Evolutionary conservation across 2,888 invertebrate genomes (phyloP), one percentile per base, ranked within the genome.

Genomic region (Phyllotreta striolata): DNA sequence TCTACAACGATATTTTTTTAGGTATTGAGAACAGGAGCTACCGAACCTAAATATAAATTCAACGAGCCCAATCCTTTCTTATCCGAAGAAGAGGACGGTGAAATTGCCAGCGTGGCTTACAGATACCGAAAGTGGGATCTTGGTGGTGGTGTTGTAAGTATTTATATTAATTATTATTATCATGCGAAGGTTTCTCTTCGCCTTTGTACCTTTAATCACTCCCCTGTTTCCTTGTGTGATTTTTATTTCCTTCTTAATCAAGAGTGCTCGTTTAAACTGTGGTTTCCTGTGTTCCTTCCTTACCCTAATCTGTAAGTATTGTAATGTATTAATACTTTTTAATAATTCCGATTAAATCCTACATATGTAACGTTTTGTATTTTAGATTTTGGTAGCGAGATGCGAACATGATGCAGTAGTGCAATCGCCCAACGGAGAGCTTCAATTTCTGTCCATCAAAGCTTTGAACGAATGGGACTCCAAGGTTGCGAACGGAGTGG

Each of bases 391-490:
- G 69, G 93, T 99, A 57, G 91, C 93, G 0, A 90, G 99, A 60
- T 97, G 98, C 82, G 98, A 99, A 80, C 96, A 97, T 79, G 99
- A 99, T 83, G 98, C 97, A 0, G 96, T 95, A 0, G 87, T 93
- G 81, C 89, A 89, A 71, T 91, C 92, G 0, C 93, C 95, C 0
- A 92, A 89, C 73, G 93, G 93, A 64, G 96, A 97, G 79, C 86
- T 88, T 0, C 98, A 98, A 83, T 97, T 92, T 83, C 85, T 99
- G 54, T 92, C 95, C 6, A 94, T 99, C 79, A 98, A 98, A 83
- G 97, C 99, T 0, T 85, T 99, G 13, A 99, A 99, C 83, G 99
- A 99, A 81, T 99, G 98, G 98, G 98, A 99, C 83, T 95, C 97
- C 0, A 93, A 96, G 85, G 81, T 91, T 63, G 94, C 96, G 37